Evolutionary conservation across 1,140 invertebrate species (phyloP).

Genomic region (Teleopsis dalmanni): DNA sequence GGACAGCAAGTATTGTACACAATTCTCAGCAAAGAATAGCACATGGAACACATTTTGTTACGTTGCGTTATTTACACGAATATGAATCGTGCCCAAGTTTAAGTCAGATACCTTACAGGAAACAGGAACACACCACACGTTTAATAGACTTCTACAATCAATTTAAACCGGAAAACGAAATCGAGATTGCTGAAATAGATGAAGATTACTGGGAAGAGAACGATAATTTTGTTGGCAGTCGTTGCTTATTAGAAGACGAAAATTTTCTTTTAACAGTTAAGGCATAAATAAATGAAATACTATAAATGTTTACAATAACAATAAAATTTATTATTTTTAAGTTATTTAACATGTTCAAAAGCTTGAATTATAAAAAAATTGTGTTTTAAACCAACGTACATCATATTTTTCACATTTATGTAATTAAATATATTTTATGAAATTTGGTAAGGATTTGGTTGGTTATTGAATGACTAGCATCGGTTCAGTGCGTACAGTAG

Average conservation of each 20-base stretch:
- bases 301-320: not conserved
- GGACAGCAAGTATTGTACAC: constrained; percentile 26
- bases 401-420: too few species aligned
- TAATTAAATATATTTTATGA: too few species aligned
- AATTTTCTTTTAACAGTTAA: constrained; percentile 31
- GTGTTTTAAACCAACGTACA: too few species aligned
- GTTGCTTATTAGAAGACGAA: constrained; percentile 37
- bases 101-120: not conserved
- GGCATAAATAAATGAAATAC: constrained; percentile 15
- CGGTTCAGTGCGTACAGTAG: too few species aligned
- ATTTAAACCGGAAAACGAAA: not conserved
- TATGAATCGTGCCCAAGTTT: constrained; percentile 20
- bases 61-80: constrained; percentile 35
- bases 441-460: too few species aligned
- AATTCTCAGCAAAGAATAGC: constrained; percentile 22
- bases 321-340: too few species aligned
- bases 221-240: constrained; percentile 32
- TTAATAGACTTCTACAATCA: not conserved
- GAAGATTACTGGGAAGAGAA: constrained; percentile 35
- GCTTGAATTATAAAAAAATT: too few species aligned
- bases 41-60: constrained; percentile 36
- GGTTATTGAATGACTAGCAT: too few species aligned
- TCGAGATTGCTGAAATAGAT: not conserved
- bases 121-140: not conserved
- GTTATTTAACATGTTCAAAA: not conserved